Base-by-base conservation (phyloP, 2,113 vertebrate species). In the Leptodactylus fuscus region DNA sequence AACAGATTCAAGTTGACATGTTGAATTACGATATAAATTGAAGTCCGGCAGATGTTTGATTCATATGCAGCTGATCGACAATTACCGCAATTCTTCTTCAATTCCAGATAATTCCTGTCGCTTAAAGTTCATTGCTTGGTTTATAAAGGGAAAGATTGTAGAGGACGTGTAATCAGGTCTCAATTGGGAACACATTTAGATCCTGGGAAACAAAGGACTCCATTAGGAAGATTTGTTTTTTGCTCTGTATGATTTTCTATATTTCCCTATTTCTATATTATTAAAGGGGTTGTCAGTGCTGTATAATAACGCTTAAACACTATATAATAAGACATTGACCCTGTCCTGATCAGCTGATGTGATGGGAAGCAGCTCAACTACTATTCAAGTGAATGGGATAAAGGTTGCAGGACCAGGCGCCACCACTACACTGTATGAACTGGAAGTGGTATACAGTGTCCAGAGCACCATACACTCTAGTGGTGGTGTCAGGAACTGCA, bases 51-150 rank as follows among this genome's bases (percentile, higher is more conserved):
- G 91, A 88, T 94, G 91, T 89, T 9, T 67, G 60, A 79, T 79
- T 70, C 91, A 92, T 91, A 89, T 93, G 91, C 87, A 80, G 81
- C 77, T 91, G 86, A 92, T 93, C 89, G 91, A 65, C 0, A 1
- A 48, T 91, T 88, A 71, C 87, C 83, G 88, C 90, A 92, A 44
- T 58, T 84, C 83, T 89, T 85, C 78, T 91, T 90, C 48, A 32
- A 77, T 77, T 77, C 24, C 18, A 51, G 84, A 81, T 1, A 4
- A 8, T 77, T 53, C 20, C 22, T 1, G 18, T 34, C 2, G 18
- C 74, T 77, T 55, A 29, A 29, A 34, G 46, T 32, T 53, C 16
- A 51, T 76, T 32, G 8, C 27, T 32, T n/a, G 29, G 48, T 53
- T 77, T 77, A 34, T 77, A 77, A 53, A 36, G 22, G 70, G 36